Evolutionary conservation across 2,797 vertebrate genomes (phyloP).

Genomic region (Furcifer pardalis): DNA sequence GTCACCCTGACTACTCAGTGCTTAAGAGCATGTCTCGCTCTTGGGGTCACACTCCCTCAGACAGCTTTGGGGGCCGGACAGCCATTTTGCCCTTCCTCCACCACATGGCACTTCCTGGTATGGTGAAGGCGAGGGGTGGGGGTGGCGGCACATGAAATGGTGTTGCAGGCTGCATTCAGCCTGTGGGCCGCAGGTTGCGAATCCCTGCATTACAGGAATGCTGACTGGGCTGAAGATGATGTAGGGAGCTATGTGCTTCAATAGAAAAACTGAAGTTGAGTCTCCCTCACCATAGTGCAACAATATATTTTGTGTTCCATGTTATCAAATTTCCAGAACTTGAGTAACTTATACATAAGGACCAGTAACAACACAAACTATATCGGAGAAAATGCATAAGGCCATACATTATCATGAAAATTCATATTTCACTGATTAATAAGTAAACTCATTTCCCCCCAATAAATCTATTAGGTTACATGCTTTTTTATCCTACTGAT

Average conservation of each 20-base stretch:
- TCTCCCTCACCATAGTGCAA: neutral
- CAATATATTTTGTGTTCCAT: no score
- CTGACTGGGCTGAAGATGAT: neutral
- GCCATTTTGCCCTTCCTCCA: no score
- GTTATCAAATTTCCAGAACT: neutral
- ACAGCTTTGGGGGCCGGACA: no score
- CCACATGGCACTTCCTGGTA: no score
- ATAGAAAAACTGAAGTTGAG: no score
- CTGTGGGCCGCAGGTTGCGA: no score
- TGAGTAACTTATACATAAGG: neutral
- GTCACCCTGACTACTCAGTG: neutral
- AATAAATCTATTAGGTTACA: neutral
- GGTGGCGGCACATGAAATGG: no score
- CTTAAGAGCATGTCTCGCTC: neutral
- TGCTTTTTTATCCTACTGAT: neutral
- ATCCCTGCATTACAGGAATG: no score
- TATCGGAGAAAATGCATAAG: neutral
- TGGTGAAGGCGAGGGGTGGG: no score
- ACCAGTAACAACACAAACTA: neutral
- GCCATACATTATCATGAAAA: neutral
- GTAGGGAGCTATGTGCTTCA: neutral
- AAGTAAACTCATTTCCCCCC: neutral
- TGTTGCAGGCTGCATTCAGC: no score
- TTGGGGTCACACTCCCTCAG: no score
- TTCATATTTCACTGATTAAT: neutral